Evolutionary conservation across 2,113 vertebrate species (phyloP).

Genomic region (Nothoprocta perdicaria): DNA sequence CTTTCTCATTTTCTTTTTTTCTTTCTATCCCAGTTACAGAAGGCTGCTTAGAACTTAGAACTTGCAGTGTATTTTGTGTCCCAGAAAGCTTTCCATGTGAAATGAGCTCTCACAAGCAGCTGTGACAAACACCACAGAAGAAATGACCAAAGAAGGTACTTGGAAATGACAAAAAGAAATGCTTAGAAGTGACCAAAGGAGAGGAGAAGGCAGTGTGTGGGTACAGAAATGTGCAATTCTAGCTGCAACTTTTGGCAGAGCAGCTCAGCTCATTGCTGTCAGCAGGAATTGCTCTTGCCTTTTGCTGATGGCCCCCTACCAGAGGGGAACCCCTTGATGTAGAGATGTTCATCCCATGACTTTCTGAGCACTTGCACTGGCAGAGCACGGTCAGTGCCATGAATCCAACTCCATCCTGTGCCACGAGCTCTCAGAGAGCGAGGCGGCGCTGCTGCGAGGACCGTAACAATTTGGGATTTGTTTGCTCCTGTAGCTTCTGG

Average conservation of each 20-base stretch:
- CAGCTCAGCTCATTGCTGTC: neutral
- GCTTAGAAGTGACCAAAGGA: neutral
- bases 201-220: neutral
- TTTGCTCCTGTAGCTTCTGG: neutral
- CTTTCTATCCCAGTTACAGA: neutral
- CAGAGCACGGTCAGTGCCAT: rapidly evolving
- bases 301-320: neutral
- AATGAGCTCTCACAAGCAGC: neutral
- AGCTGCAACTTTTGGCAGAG: neutral
- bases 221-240: rapidly evolving
- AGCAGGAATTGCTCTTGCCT: neutral
- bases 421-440: rapidly evolving
- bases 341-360: neutral
- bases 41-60: neutral
- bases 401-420: neutral
- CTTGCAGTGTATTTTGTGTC: neutral
- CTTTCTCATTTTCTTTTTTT: too few species aligned
- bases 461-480: neutral
- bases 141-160: neutral
- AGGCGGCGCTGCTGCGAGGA: neutral
- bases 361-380: neutral
- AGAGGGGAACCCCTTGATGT: too few species aligned
- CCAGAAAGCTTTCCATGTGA: neutral
- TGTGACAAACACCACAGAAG: neutral
- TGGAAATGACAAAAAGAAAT: neutral